A percentile compares a stretch with the other conserved stretches of the same genome.
Evolutionary conservation across 2,888 invertebrate genomes (phyloP).

Genomic region (Ichneumon xanthorius): DNA sequence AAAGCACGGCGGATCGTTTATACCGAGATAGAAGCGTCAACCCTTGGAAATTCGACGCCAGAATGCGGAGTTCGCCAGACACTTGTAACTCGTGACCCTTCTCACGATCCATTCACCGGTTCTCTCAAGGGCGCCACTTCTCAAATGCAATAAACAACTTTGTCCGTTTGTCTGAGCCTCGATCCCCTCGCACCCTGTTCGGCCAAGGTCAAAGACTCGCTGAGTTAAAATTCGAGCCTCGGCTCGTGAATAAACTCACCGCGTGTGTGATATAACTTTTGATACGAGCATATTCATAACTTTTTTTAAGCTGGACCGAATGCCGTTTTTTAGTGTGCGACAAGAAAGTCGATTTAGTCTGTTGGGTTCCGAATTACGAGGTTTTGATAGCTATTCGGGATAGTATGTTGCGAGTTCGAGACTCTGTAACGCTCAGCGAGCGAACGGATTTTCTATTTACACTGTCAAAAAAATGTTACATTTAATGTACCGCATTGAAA

Average conservation of each 20-base stretch:
- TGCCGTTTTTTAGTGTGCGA: no score
- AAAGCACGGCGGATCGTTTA: neutral
- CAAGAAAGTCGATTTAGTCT: no score
- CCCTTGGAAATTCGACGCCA: slow-evolving; percentile 15
- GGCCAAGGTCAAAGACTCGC: slow-evolving; percentile 1
- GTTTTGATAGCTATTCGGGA: no score
- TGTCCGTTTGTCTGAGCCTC: neutral
- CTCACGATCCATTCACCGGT: slow-evolving; percentile 3
- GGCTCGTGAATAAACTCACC: neutral
- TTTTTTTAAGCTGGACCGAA: neutral
- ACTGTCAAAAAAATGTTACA: no score
- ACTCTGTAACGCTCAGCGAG: no score
- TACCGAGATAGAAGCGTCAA: neutral
- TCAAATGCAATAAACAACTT: slow-evolving; percentile 14
- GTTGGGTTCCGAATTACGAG: no score
- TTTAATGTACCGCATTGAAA: no score
- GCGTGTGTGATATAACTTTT: neutral
- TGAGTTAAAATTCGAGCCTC: neutral
- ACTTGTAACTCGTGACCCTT: slow-evolving; percentile 12
- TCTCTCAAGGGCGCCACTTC: slow-evolving; percentile 14
- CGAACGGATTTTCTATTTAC: no score
- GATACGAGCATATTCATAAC: neutral
- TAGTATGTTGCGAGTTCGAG: no score
- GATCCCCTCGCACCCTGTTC: neutral
- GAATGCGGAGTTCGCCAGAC: slow-evolving; percentile 5